Evolutionary conservation across 1,140 invertebrate species (phyloP), one percentile per base, ranked within the genome.

Genomic region (Ostrea denselamellosa): DNA sequence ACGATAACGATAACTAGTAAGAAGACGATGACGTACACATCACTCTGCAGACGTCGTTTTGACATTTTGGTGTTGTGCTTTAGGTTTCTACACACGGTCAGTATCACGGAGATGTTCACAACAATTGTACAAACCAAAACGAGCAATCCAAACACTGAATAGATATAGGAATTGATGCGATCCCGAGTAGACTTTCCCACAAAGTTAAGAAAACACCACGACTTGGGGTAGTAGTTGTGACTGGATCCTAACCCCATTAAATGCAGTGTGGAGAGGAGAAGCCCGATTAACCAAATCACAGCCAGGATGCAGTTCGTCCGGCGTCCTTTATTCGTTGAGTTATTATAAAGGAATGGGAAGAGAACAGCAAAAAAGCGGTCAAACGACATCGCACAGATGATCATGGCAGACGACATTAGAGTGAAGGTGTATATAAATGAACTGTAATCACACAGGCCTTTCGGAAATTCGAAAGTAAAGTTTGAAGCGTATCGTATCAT

Each of bases 131-230:
- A 52, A 2, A 86, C 8, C 28, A 86, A 22, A 51, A 86, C 25
- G n/a, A 86, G 25, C 17, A 95, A 85, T 14, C 92, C 93, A 19
- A 93, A 51, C 8, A 89, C 89, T 25, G 93, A 91, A 85, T 94
- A 94, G 44, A 92, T 87, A 86, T 91, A 92, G 51, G 90, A 89
- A 85, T 93, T 93, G 12, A 92, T 89, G 19, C 89, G 89, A 65
- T 91, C 86, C 65, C 85, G 56, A 8, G 85, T 25, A 68, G 89
- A 82, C 0, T 85, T 83, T 85, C 90, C 89, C 9, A 85, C 86
- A 65, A 93, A 93, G 88, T 94, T 94, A 82, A 95, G 91, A 91
- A 95, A 95, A 87, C 94, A 95, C 95, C 95, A 95, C 28, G 94
- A 94, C 5, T 92, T 90, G 0, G 94, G 94, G 90, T 92, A 95